Evolutionary conservation across 2,888 invertebrate species (phyloP).

Genomic region (Smittia sp.): DNA sequence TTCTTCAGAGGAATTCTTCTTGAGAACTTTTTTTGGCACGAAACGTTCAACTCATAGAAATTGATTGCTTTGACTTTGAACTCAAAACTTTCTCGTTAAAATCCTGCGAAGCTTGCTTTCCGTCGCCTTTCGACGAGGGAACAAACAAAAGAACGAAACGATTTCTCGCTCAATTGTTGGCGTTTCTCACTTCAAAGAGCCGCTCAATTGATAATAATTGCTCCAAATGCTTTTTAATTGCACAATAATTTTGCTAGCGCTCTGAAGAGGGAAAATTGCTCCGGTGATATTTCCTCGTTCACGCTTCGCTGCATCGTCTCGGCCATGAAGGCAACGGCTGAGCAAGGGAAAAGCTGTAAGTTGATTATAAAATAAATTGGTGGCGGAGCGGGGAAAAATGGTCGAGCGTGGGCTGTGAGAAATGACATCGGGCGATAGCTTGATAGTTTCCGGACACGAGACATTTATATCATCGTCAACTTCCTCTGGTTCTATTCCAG

Average conservation of each 20-base stretch:
- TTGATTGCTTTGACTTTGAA: too few relatives aligned
- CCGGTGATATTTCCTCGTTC: not conserved
- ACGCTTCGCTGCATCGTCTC: not conserved
- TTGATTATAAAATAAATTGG: not conserved
- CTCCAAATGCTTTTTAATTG: conserved; percentile 33
- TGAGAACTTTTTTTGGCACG: too few relatives aligned
- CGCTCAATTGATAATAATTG: conserved; percentile 19
- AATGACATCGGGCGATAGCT: not conserved
- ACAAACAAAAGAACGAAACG: not conserved
- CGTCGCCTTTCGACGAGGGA: too few relatives aligned
- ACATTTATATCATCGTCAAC: not conserved
- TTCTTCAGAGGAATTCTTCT: too few relatives aligned
- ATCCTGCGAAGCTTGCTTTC: too few relatives aligned
- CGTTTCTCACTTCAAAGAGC: conserved; percentile 17
- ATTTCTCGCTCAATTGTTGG: not conserved
- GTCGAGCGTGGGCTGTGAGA: not conserved
- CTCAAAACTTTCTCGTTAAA: too few relatives aligned
- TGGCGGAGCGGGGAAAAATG: not conserved
- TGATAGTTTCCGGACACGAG: not conserved
- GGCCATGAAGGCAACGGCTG: too few relatives aligned
- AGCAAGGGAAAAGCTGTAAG: not conserved
- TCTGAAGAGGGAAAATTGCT: not conserved
- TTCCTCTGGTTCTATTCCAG: not conserved
- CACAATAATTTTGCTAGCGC: not conserved
- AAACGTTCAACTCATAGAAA: too few relatives aligned